Base-by-base conservation (phyloP, 2,888 invertebrate genomes). In the Drosophila leonis region DNA sequence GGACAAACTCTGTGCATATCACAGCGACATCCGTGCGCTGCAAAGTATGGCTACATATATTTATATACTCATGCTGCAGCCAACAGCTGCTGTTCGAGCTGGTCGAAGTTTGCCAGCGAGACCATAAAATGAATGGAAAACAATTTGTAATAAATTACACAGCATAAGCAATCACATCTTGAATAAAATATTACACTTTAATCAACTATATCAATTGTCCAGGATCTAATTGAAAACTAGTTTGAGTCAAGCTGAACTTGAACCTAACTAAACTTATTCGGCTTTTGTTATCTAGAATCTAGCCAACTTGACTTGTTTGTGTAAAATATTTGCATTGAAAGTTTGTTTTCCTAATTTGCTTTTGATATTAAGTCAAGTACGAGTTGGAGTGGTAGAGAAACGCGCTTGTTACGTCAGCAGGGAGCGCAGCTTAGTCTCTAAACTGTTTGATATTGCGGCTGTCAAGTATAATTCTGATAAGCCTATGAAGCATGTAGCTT, bases 1-100 rank as follows among this genome's bases (percentile, higher is more conserved):
- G 83, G 86, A 81, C 71, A 67, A 51, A 49, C 44, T 8, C 41
- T 13, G 18, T 52, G 35, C 27, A 51, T 46, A 31, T 52, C 52
- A 9, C 15, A 48, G 20, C 46, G 48, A 41, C 27, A 7, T 37
- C 27, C 20, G 8, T 18, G 60, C 52, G 44, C 57, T 24, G 18
- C 39, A 39, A 68, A 68, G 67, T 68, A 29, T 68, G 67, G 67
- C 68, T 55, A 35, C 55, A 66, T n/a, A 56, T 66, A 51, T 66
- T 55, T 65, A 10, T 29, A 37, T 54, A 15, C 4, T 13, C 18
- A 39, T 48, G 31, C 15, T 37, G 31, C 48, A 49, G 39, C 63
- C n/a, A 27, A 15, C 41, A 35, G 20, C n/a, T 62, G 33, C 18
- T 13, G 15, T 18, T 31, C 61, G 5, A 33, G 37, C 63, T 27